Base-by-base conservation (phyloP, 2,888 invertebrate genomes). In the Omphaloscelis lunosa region DNA sequence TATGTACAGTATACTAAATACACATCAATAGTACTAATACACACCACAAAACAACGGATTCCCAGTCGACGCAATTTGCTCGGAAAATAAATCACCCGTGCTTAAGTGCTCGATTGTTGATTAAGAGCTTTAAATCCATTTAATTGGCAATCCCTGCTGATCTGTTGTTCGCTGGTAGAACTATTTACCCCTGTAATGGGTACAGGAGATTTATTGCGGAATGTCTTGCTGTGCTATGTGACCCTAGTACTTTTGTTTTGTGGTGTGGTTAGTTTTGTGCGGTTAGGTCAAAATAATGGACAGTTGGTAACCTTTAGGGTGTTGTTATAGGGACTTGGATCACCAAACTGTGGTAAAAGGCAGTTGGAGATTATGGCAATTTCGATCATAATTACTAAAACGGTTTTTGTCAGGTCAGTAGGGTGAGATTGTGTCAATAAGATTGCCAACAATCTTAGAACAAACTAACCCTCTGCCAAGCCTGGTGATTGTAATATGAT, bases 81-180 rank as follows among this genome's bases (percentile, higher is more conserved):
- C 59, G 0, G 29, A 61, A 74, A 83, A 80, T 76, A 84, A 81
- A 62, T 73, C 67, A 67, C n/a, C 20, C 59, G 56, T 66, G 45
- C 11, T 61, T 29, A 39, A 73, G 27, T 27, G 56, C 72, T 62
- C 58, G n/a, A 59, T 72, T 73, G 83, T 84, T 85, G 83, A 83
- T 83, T 72, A 78, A 75, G 66, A 68, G 65, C 86, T 75, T 81
- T 86, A 78, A 77, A 78, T 70, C 71, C 65, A 12, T 65, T 78
- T 86, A 79, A 86, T 85, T 80, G 83, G 77, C 73, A 61, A 78
- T 74, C 86, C 71, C 73, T 53, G 45, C 65, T 79, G 79, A 75
- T 77, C 65, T 68, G 63, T 56, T 59, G 73, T 75, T 73, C n/a
- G 65, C 27, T 66, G 6, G 53, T 58, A 27, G 53, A 51, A 82